Evolutionary conservation across 2,113 vertebrate species (phyloP).

Genomic region (Xiphophorus maculatus): DNA sequence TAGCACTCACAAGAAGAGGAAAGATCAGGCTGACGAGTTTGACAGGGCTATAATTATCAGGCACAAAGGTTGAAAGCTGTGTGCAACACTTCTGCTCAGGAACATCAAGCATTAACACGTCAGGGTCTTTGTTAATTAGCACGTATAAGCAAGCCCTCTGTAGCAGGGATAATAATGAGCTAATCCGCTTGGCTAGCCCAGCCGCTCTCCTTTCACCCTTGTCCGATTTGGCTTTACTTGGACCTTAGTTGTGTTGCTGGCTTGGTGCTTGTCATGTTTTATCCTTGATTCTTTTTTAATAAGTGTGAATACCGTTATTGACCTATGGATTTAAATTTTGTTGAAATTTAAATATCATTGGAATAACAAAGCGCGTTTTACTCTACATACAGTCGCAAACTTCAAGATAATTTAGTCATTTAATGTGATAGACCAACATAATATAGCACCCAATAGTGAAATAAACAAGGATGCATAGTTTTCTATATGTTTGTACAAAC

Average conservation of each 20-base stretch:
- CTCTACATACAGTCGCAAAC: neutral
- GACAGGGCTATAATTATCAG: constrained; percentile 71
- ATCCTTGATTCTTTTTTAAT: neutral
- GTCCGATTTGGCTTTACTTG: constrained; percentile 50
- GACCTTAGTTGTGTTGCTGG: constrained; percentile 27
- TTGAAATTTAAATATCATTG: neutral
- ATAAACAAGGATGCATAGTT: neutral
- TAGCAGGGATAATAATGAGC: constrained; percentile 59
- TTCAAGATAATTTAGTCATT: neutral
- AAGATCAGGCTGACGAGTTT: constrained; percentile 64
- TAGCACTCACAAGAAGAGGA: constrained; percentile 45
- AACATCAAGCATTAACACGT: constrained; percentile 59
- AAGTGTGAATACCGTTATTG: neutral
- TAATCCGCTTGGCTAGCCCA: constrained; percentile 66
- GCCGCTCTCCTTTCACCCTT: constrained; percentile 57
- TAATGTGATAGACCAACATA: neutral
- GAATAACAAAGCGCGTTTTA: neutral
- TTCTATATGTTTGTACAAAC: neutral
- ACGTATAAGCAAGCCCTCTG: constrained; percentile 60
- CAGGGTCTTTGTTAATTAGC: constrained; percentile 72
- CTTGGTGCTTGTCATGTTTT: constrained; percentile 7
- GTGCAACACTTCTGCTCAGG: constrained; percentile 42
- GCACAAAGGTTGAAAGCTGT: constrained; percentile 61
- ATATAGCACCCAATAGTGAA: neutral
- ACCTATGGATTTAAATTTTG: neutral